phyloP scores from a whole-genome alignment of 1,140 invertebrate species.

The Cydia splendana region DNA sequence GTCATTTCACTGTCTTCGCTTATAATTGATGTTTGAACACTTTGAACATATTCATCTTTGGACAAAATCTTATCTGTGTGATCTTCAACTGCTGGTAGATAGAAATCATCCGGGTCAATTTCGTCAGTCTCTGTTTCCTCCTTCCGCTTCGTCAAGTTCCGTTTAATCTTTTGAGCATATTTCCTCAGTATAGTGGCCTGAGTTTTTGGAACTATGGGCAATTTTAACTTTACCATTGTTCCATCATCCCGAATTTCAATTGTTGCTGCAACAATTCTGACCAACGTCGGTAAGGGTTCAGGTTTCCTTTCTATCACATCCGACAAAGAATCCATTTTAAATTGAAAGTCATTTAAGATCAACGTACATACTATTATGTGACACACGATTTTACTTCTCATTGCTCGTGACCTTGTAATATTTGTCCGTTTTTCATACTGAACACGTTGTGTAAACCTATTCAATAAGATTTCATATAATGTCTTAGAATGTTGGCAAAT shows the following conservation, averaged over 20 bases:
- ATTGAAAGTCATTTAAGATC: constrained; percentile 62
- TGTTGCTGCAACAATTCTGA: constrained; percentile 55
- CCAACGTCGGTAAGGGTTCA: constrained; percentile 42
- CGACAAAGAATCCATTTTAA: constrained; percentile 54
- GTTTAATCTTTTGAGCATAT: constrained; percentile 44
- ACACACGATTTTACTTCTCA: constrained; percentile 39
- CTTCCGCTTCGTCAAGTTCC: constrained; percentile 49
- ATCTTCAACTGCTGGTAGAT: constrained; percentile 25
- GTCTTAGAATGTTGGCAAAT: constrained; percentile 52
- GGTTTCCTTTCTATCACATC: constrained; percentile 51
- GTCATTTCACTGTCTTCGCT: background rate
- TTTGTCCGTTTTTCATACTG: constrained; percentile 35
- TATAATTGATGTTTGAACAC: constrained; percentile 38
- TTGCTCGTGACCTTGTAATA: background rate
- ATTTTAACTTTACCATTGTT: constrained; percentile 60
- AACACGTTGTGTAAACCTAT: constrained; percentile 55
- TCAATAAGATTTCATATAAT: constrained; percentile 57
- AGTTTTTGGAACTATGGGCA: constrained; percentile 53
- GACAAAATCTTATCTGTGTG: constrained; percentile 45
- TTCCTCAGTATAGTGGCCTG: background rate
- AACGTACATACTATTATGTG: constrained; percentile 62
- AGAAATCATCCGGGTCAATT: constrained; percentile 48
- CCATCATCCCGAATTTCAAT: constrained; percentile 46
- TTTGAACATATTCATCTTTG: no score
- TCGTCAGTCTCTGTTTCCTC: constrained; percentile 44